Percentiles rank a stretch among this genome's conserved stretches.
These are phyloP conservation scores for Thumatha senex DNA, from an alignment of 2,888 invertebrate species.

Conservation along the genomic window DNA sequence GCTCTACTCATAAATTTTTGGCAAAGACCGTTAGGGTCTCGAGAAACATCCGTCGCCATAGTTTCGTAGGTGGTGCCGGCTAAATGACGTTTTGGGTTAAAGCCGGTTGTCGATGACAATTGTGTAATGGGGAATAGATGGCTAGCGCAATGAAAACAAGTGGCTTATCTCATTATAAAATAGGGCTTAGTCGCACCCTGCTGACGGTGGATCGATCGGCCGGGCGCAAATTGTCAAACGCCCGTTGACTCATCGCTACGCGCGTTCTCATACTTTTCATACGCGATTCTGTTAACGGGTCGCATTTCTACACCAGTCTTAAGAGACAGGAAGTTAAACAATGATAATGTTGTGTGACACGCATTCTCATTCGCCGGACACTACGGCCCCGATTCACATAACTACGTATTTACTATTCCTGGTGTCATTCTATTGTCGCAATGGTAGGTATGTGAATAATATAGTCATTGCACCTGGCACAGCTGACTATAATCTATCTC, in stretches of 20 bases:
- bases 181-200: conserved; percentile 59
- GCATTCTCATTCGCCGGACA: conserved; percentile 7
- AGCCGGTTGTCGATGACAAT: conserved; percentile 54
- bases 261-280: conserved; percentile 61
- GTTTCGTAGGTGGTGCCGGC: conserved; percentile 71
- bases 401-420: conserved; percentile 8
- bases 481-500: conserved; percentile 38
- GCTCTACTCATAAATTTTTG: conserved; percentile 32
- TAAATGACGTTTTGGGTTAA: conserved; percentile 58
- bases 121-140: conserved; percentile 48
- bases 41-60: conserved; percentile 73
- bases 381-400: conserved; percentile 3
- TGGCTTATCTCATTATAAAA: conserved; percentile 38
- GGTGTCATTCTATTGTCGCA: conserved; percentile 32
- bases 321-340: conserved; percentile 34
- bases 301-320: conserved; percentile 36
- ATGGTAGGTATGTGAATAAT: conserved; percentile 38
- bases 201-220: conserved; percentile 76
- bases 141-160: conserved; percentile 46
- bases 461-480: conserved; percentile 35
- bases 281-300: conserved; percentile 61
- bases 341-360: conserved; percentile 37
- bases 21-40: conserved; percentile 50
- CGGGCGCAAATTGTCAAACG: conserved; percentile 73
- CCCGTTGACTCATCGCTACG: conserved; percentile 76